Evolutionary conservation across 2,113 vertebrate species (phyloP), one percentile per base, ranked within the genome.

Genomic region (Cyanoramphus novaezelandiae): DNA sequence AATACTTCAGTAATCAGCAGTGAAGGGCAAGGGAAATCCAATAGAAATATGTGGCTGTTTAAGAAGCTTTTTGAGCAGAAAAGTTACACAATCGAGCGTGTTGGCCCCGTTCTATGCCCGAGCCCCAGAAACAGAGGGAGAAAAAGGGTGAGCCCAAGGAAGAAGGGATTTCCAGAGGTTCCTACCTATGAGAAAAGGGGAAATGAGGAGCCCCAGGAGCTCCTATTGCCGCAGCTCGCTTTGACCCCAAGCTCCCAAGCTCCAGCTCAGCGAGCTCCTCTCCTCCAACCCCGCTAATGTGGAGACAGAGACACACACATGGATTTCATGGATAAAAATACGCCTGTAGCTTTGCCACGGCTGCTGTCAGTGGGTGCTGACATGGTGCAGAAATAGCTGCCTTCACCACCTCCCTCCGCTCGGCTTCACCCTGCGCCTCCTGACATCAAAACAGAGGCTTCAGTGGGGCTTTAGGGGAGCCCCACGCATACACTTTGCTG

Each of bases 51-150:
- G 70, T 25, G 92, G 52, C 85, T 96, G 87, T 60, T 89, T 96
- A 96, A 96, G 96, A 82, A 96, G 96, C 92, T 97, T 97, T 97
- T 63, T 76, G 85, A 94, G 92, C 88, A 72, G 33, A 77, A 96
- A 92, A 0, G 39, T 96, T 96, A 94, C 88, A 90, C 96, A 97
- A 94, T 53, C 65, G 4, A 33, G 29, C 43, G 43, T 12, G 0
- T 87, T 96, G 41, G 33, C 71, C 53, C 35, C 57, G 27, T 13
- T 90, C 57, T 50, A 0, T 0, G 57, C 49, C 41, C 82, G 17
- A 84, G 60, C 43, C 72, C 29, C 21, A 84, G 82, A 68, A 90
- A 91, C 11, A 17, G 27, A 72, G 35, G 35, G 9, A 31, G 64
- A 19, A 18, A 18, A 4, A 17, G n/a, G 55, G 31, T 35, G 87